Evolutionary conservation across 2,797 vertebrate genomes (phyloP), one percentile per base, ranked within the genome.

Genomic region (Gadopsis bispinosus): DNA sequence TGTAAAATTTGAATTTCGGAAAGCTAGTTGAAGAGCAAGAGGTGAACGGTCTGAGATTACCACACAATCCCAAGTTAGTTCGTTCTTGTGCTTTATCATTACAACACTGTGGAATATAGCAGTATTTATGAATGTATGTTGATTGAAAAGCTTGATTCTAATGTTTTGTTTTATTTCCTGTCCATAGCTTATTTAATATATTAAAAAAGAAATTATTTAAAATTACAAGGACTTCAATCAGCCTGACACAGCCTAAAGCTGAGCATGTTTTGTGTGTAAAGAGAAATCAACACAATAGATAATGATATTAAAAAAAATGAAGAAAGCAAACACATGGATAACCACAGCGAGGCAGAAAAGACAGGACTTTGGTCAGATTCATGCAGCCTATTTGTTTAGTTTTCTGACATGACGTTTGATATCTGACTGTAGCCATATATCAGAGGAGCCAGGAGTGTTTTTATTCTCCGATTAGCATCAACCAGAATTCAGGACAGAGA

Each of bases 281-380:
- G 45, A 50, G 1, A 81, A 73, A 72, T 83, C 62, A 74, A 71
- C 74, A 11, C 8, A 53, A 56, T n/a, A 2, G 59, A 61, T 9
- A 12, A 4, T 29, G 16, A 43, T 11, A 5, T 35, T 0, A 29
- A 35, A 70, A 61, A 45, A 39, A 7, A 33, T 5, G 0, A 60
- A 56, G 6, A 70, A 29, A 47, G 68, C 67, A 75, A 73, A 75
- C 56, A 69, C 9, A 11, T 10, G 2, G 12, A 77, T 19, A 12
- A 43, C 20, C 22, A 20, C 45, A 59, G 54, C 51, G 73, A 60
- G 39, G 58, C n/a, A 54, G 80, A 62, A 59, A 56, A 56, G 9
- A 51, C 0, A 26, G 59, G 80, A 89, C 80, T 81, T 85, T 73
- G 77, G 16, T 77, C 85, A 5, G 59, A 63, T 60, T 60, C 20